phyloP scores from a whole-genome alignment of 2,113 vertebrate species.

The Psammodynastes pulverulentus region DNA sequence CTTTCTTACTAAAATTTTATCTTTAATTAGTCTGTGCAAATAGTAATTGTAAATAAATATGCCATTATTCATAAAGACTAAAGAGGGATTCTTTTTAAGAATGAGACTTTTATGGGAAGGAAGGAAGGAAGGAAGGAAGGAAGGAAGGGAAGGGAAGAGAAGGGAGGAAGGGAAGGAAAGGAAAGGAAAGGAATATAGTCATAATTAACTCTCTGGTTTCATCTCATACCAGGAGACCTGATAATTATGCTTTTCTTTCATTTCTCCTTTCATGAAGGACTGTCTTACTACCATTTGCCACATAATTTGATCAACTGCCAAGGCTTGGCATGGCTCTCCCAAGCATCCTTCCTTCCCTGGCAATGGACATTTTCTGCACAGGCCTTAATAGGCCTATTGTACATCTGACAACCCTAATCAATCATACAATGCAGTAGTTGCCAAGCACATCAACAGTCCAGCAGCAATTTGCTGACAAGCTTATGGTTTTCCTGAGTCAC shows the following conservation, averaged over 20 bases:
- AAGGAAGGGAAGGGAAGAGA: no score
- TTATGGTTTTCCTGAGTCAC: neutral
- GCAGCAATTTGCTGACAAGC: neutral
- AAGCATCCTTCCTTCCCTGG: neutral
- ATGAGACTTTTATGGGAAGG: slow-evolving; percentile 43
- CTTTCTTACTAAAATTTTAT: slow-evolving; percentile 6
- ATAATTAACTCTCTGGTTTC: slow-evolving; percentile 13
- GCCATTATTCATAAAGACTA: slow-evolving; percentile 33
- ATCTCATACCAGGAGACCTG: neutral
- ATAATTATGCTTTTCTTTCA: neutral
- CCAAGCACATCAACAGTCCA: neutral
- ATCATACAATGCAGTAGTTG: neutral
- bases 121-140: slow-evolving; percentile 38
- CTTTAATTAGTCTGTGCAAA: slow-evolving; percentile 39
- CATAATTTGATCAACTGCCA: slow-evolving; percentile 1
- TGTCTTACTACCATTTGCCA: neutral
- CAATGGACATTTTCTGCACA: neutral
- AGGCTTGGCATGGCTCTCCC: neutral
- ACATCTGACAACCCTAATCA: neutral
- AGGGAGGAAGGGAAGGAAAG: neutral
- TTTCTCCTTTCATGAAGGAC: slow-evolving; percentile 9
- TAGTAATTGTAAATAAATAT: slow-evolving; percentile 34
- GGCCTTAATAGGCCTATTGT: neutral
- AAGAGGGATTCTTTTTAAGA: slow-evolving; percentile 40
- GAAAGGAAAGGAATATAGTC: neutral